phyloP scores from a whole-genome alignment of 2,888 invertebrate species.

The Strigamia transsilvanica region DNA sequence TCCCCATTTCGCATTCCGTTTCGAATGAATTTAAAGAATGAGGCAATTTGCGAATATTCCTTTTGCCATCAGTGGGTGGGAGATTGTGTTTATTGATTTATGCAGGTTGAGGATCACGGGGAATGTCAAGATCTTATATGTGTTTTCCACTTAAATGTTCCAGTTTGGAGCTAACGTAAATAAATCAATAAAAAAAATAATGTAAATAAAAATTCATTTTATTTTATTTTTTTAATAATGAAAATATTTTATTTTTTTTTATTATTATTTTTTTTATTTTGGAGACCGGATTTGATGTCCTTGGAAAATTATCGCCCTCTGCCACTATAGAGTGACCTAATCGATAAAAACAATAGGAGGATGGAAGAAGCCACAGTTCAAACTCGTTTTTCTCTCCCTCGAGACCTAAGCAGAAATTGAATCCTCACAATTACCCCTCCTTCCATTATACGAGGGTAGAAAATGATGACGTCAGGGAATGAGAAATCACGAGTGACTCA shows the following conservation, averaged over 20 bases:
- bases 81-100: slow-evolving; percentile 37
- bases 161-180: too few relatives aligned
- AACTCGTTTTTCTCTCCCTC: slow-evolving; percentile 48
- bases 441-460: slow-evolving; percentile 32
- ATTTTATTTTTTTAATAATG: neutral
- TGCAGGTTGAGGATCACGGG: slow-evolving; percentile 1
- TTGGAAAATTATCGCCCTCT: slow-evolving; percentile 44
- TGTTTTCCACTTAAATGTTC: neutral
- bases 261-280: neutral
- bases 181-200: too few relatives aligned
- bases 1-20: slow-evolving; percentile 17
- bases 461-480: slow-evolving; percentile 49
- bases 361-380: slow-evolving; percentile 49
- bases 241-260: neutral
- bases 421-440: slow-evolving; percentile 49
- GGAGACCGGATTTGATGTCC: slow-evolving; percentile 32
- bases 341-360: slow-evolving; percentile 49
- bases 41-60: slow-evolving; percentile 49
- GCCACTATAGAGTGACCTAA: slow-evolving; percentile 28
- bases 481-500: slow-evolving; percentile 45
- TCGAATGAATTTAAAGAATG: slow-evolving; percentile 40
- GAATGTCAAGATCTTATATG: neutral
- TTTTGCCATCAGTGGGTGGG: slow-evolving; percentile 36
- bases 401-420: slow-evolving; percentile 47
- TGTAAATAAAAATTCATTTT: neutral